Conservation (phyloP, 2,113 vertebrate genomes). For the Pseudolaguvia tuberculata region DNA sequence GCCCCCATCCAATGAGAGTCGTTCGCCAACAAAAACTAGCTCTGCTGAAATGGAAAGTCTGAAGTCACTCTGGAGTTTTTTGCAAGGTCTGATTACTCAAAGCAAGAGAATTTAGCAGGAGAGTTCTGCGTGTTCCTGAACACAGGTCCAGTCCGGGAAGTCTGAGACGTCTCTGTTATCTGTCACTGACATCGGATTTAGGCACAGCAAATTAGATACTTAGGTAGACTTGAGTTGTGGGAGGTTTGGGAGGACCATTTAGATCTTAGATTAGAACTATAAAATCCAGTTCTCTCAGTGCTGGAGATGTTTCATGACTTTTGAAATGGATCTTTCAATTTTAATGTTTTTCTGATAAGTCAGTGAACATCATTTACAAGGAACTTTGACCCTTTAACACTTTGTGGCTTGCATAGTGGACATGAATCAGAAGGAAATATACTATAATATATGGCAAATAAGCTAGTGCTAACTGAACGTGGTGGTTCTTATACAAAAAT, state of each 20-base stretch:
- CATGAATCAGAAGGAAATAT: conserved; percentile 1
- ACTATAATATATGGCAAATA: neutral
- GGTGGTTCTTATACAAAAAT: neutral
- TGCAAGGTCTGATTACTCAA: conserved; percentile 45
- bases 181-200: conserved; percentile 25
- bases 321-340: neutral
- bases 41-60: conserved; percentile 52
- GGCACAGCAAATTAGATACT: neutral
- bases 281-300: conserved; percentile 13
- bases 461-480: neutral
- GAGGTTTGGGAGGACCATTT: neutral
- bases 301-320: conserved; percentile 9
- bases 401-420: neutral
- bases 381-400: neutral
- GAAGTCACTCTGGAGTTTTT: conserved; percentile 50
- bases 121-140: conserved; percentile 33
- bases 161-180: conserved; percentile 42
- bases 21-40: conserved; percentile 49
- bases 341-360: neutral
- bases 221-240: neutral
- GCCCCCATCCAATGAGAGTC: conserved; percentile 41
- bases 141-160: conserved; percentile 21
- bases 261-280: conserved; percentile 23
- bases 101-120: conserved; percentile 48
- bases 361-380: neutral